phyloP scores from a whole-genome alignment of 2,113 vertebrate genomes.

The Melanerpes aurifrons region DNA sequence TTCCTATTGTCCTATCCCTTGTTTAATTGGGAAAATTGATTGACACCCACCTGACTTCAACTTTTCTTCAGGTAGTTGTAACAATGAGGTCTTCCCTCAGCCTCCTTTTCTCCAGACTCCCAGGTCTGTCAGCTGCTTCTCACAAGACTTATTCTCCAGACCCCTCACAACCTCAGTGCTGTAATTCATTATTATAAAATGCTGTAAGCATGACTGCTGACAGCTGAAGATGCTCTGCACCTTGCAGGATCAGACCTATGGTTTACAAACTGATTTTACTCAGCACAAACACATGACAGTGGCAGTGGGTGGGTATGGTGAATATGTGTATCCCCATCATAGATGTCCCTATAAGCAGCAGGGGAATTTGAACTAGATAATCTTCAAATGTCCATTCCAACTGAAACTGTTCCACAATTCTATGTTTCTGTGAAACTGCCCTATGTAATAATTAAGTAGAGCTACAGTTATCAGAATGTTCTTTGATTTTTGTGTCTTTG shows the following conservation, averaged over 20 bases:
- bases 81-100: too few relatives aligned
- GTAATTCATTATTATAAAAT: neutral
- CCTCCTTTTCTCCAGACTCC: too few relatives aligned
- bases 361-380: neutral
- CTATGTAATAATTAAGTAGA: neutral
- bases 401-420: neutral
- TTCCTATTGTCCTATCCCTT: too few relatives aligned
- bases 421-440: neutral
- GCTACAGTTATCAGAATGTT: neutral
- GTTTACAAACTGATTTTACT: neutral
- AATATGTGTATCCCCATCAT: neutral
- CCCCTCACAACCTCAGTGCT: too few relatives aligned
- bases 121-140: too few relatives aligned
- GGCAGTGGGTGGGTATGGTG: neutral
- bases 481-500: neutral
- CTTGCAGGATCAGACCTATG: neutral
- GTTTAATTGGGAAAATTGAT: too few relatives aligned
- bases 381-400: neutral
- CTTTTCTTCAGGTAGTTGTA: too few relatives aligned
- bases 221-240: neutral
- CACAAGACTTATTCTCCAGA: too few relatives aligned
- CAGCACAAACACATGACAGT: neutral
- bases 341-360: accelerated
- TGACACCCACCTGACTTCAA: too few relatives aligned
- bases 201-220: neutral